Conservation (phyloP, 2,797 vertebrate genomes). For the Pyrocephalus nanus region DNA sequence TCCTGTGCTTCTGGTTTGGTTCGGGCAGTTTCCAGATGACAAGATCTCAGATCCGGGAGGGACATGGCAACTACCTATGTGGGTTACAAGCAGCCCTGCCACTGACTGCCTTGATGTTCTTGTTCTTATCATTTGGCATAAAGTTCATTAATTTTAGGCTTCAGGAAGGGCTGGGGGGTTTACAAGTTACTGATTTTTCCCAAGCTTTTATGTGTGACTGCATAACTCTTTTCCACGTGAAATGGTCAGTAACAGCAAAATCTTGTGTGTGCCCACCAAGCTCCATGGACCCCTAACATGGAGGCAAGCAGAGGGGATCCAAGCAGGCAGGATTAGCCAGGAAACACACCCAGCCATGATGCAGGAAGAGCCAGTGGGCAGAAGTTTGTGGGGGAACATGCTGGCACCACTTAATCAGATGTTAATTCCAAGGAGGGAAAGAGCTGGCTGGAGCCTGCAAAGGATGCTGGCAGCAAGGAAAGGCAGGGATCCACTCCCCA, state of each 20-base stretch:
- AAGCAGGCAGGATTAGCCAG: background rate
- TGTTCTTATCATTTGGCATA: background rate
- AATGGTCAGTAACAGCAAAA: background rate
- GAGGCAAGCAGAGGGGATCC: background rate
- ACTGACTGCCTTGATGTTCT: background rate
- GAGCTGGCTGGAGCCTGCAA: conserved; percentile 66
- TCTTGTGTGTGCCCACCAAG: background rate
- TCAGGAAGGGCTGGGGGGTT: background rate
- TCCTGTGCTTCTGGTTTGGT: background rate
- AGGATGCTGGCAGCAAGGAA: conserved; percentile 67
- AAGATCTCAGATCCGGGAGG: background rate
- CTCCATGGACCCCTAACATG: background rate
- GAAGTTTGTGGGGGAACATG: conserved; percentile 33
- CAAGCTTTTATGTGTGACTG: rapidly evolving
- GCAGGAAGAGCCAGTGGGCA: conserved; percentile 55
- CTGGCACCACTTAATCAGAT: conserved; percentile 61
- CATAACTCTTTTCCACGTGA: background rate
- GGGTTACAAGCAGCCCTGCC: background rate
- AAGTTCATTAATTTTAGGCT: background rate
- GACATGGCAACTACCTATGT: rapidly evolving
- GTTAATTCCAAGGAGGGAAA: conserved; percentile 72
- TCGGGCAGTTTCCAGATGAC: background rate
- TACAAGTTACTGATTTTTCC: background rate
- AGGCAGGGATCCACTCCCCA: conserved; percentile 72
- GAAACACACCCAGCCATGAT: rapidly evolving